These are phyloP conservation scores for Drosophila hydei DNA, from an alignment of 1,140 invertebrate genomes.

Conservation along the genomic window DNA sequence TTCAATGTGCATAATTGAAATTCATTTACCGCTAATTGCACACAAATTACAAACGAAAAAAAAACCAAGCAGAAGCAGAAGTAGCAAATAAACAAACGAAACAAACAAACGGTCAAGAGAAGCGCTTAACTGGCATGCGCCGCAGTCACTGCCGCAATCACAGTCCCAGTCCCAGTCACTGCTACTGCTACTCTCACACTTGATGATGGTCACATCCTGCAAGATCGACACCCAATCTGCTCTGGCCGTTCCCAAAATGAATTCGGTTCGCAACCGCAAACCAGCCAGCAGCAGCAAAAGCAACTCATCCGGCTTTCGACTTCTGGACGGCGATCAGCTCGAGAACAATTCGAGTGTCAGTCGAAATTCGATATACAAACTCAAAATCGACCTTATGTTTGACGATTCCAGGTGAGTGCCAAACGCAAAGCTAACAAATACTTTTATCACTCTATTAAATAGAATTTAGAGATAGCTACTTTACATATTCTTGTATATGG, in stretches of 20 bases:
- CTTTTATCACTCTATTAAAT: too few species aligned
- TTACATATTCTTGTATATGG: too few species aligned
- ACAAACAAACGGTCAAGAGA: conserved; percentile 20
- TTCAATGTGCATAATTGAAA: conserved; percentile 77
- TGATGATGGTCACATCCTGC: conserved; percentile 82
- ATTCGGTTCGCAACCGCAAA: conserved; percentile 63
- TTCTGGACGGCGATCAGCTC: conserved; percentile 84
- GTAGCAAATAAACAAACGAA: conserved; percentile 15
- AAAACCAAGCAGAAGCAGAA: conserved; percentile 16
- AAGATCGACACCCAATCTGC: conserved; percentile 71
- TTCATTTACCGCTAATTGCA: conserved; percentile 76
- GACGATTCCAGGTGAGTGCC: conserved; percentile 86
- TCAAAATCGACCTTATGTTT: conserved; percentile 93
- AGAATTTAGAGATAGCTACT: too few species aligned
- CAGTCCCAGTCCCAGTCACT: not conserved
- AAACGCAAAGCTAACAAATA: not conserved
- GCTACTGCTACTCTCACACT: conserved; percentile 1
- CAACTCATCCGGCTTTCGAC: conserved; percentile 83
- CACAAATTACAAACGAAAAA: conserved; percentile 55
- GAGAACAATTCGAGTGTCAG: conserved; percentile 86
- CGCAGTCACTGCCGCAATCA: conserved; percentile 8
- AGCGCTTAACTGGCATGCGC: conserved; percentile 42
- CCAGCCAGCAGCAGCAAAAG: conserved; percentile 57
- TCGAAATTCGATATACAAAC: conserved; percentile 89
- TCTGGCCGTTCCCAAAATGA: conserved; percentile 79